Percentiles rank a stretch among this genome's conserved stretches.
Evolutionary conservation across 2,797 vertebrate species (phyloP).

Genomic region (Brachyalestes nurse): DNA sequence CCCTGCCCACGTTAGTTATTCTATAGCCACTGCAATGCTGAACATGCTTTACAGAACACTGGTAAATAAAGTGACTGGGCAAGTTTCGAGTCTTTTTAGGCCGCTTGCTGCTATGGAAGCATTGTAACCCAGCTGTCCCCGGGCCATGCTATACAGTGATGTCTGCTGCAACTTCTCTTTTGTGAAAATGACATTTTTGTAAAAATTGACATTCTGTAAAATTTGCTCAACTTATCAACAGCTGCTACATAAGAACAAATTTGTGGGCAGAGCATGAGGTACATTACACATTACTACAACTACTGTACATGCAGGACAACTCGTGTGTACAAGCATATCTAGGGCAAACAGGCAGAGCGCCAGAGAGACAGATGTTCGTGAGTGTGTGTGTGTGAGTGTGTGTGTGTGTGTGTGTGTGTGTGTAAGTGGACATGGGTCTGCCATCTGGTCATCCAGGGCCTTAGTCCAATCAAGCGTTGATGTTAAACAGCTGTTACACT

Average conservation of each 20-base stretch:
- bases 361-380: not conserved
- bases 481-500: conserved; percentile 18
- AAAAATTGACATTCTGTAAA: too few relatives aligned
- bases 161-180: too few relatives aligned
- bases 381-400: conserved; percentile 24
- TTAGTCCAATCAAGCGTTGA: not conserved
- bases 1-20: not conserved
- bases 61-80: too few relatives aligned
- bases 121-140: too few relatives aligned
- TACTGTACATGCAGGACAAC: conserved; percentile 20
- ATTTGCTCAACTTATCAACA: not conserved
- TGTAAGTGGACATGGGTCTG: conserved; percentile 41
- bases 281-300: not conserved
- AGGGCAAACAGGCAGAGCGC: conserved; percentile 4
- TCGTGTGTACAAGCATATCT: conserved; percentile 24
- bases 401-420: conserved; percentile 30
- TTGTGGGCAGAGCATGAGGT: not conserved
- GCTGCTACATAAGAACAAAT: not conserved
- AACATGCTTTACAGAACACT: too few relatives aligned
- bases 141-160: too few relatives aligned
- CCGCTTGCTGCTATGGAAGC: too few relatives aligned
- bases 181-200: too few relatives aligned
- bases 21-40: too few relatives aligned
- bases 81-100: too few relatives aligned
- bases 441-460: conserved; percentile 43